phyloP scores from a whole-genome alignment of 2,797 vertebrate species.

The Liasis olivaceus region DNA sequence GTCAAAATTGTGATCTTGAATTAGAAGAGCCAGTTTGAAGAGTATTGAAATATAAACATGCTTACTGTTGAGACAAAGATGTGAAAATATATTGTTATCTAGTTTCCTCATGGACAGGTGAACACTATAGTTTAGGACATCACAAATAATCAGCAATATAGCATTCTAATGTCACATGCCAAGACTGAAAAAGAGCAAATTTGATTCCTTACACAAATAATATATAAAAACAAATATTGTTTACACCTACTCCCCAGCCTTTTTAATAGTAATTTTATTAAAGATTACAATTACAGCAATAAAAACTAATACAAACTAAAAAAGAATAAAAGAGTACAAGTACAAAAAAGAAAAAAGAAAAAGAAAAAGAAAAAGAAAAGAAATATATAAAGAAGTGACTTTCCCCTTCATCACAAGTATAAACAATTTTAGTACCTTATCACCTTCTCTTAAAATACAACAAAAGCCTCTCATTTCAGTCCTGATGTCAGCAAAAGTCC shows the following conservation, averaged over 20 bases:
- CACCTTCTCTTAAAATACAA: too few species aligned
- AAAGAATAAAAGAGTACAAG: too few species aligned
- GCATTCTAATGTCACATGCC: neutral
- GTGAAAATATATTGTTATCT: neutral
- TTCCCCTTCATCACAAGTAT: too few species aligned
- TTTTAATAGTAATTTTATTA: neutral
- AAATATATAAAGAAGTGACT: neutral
- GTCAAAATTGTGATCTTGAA: conserved; percentile 36
- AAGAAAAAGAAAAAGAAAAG: neutral
- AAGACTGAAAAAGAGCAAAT: neutral
- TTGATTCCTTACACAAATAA: neutral
- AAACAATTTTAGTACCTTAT: too few species aligned
- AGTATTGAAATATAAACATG: neutral
- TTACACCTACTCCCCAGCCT: neutral
- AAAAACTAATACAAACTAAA: neutral
- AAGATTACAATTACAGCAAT: neutral
- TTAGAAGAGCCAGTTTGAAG: neutral
- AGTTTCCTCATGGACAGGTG: neutral
- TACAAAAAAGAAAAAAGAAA: too few species aligned
- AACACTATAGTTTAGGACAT: neutral
- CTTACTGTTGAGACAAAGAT: neutral
- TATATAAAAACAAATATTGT: neutral
- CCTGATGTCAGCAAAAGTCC: too few species aligned
- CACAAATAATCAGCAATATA: neutral
- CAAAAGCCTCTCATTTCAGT: too few species aligned